phyloP scores from a whole-genome alignment of 2,113 vertebrate genomes.

The Dipodomys ordii region DNA sequence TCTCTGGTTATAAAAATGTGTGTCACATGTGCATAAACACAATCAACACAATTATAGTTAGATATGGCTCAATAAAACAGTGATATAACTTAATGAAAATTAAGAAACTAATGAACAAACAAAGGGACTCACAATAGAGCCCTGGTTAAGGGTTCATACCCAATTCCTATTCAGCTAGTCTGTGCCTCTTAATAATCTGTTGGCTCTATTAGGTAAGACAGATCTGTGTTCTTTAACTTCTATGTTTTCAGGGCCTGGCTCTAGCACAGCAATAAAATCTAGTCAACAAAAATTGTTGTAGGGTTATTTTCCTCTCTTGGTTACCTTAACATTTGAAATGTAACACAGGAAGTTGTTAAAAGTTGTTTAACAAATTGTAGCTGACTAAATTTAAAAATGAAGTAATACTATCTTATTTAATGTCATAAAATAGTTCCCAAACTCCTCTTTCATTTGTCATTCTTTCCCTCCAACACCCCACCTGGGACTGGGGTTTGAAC shows the following conservation, averaged over 20 bases:
- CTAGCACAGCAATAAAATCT: not conserved
- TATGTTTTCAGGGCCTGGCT: not conserved
- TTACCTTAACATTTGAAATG: not conserved
- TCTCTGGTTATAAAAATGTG: slow-evolving; percentile 70
- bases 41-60: not conserved
- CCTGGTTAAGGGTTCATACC: not conserved
- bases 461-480: too few relatives aligned
- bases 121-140: not conserved
- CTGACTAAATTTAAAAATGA: slow-evolving; percentile 25
- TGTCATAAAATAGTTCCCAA: not conserved
- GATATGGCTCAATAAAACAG: not conserved
- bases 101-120: not conserved
- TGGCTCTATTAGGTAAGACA: not conserved
- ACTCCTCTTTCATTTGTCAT: not conserved
- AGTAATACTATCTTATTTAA: slow-evolving; percentile 16
- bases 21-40: not conserved
- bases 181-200: not conserved
- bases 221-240: not conserved
- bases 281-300: not conserved
- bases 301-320: slow-evolving; percentile 1
- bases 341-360: not conserved
- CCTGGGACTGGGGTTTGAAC: too few relatives aligned
- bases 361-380: not conserved
- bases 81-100: slow-evolving; percentile 2
- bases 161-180: not conserved